Conservation (phyloP, 2,113 vertebrate genomes). For the Pelodiscus sinensis region DNA sequence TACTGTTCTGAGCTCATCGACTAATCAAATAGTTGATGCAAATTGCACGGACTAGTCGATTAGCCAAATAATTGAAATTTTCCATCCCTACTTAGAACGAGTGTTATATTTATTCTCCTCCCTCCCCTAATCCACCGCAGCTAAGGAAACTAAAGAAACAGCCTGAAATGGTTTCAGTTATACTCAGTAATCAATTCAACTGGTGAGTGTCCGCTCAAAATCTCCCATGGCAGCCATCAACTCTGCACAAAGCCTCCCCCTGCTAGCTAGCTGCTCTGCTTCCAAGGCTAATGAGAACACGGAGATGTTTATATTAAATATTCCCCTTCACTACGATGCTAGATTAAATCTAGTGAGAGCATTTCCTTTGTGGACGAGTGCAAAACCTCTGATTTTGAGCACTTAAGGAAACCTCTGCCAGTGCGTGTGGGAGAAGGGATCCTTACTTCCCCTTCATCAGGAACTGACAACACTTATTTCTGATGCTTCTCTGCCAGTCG, state of each 20-base stretch:
- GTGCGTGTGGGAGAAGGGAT: accelerated
- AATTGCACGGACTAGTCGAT: no score
- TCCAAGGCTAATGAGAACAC: not conserved
- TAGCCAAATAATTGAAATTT: no score
- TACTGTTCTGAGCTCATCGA: accelerated
- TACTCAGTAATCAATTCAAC: accelerated
- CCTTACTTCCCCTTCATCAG: not conserved
- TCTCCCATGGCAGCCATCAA: not conserved
- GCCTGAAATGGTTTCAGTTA: not conserved
- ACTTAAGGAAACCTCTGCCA: not conserved
- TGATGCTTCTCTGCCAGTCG: no score
- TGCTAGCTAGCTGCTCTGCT: not conserved
- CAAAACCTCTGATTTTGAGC: not conserved
- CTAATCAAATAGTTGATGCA: no score
- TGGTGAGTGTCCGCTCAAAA: not conserved
- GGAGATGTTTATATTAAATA: accelerated
- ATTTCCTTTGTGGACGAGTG: not conserved
- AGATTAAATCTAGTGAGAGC: not conserved
- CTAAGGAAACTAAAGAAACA: slow-evolving; percentile 25
- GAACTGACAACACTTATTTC: not conserved
- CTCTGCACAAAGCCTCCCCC: not conserved
- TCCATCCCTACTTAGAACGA: not conserved
- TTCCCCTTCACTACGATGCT: accelerated
- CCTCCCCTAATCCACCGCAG: not conserved
- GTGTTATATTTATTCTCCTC: not conserved